Conservation (phyloP, 2,888 invertebrate genomes). For the Leptinotarsa haldemani region DNA sequence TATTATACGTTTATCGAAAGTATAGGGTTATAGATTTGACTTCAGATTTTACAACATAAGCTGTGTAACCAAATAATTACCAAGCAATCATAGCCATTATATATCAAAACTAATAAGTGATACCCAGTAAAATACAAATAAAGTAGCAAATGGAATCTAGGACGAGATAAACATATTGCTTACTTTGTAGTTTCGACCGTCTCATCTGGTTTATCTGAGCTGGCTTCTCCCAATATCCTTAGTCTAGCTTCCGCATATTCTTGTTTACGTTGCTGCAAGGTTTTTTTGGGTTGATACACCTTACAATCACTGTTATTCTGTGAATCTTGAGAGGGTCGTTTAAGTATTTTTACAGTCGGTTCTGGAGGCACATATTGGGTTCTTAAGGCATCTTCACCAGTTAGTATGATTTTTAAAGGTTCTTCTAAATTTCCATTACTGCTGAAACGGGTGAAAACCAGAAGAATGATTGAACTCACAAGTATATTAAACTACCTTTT, state of each 20-base stretch:
- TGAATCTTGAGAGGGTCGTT: slow-evolving; percentile 72
- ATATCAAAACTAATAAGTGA: not conserved
- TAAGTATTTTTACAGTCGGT: slow-evolving; percentile 87
- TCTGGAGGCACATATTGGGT: slow-evolving; percentile 83
- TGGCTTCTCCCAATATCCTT: slow-evolving; percentile 89
- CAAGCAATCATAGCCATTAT: too few relatives aligned
- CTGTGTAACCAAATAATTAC: too few relatives aligned
- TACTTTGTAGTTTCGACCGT: slow-evolving; percentile 63
- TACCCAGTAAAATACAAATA: not conserved
- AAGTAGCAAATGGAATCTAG: not conserved
- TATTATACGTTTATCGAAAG: too few relatives aligned
- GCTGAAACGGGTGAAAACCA: slow-evolving; percentile 44
- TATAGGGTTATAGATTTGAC: too few relatives aligned
- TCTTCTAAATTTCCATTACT: slow-evolving; percentile 65
- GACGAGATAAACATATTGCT: not conserved
- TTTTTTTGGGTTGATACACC: slow-evolving; percentile 81
- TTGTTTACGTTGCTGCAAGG: slow-evolving; percentile 89
- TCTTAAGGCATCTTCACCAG: slow-evolving; percentile 83
- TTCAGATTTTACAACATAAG: not conserved
- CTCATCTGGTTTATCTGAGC: slow-evolving; percentile 80
- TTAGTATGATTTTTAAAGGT: slow-evolving; percentile 77
- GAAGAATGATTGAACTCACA: slow-evolving; percentile 16
- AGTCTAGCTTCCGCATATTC: slow-evolving; percentile 93
- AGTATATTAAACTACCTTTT: slow-evolving; percentile 55
- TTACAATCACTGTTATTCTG: slow-evolving; percentile 73